A percentile compares a stretch with the other conserved stretches of the same genome.
phyloP scores from a whole-genome alignment of 2,113 vertebrate species.

The Lethenteron camtschaticum region DNA sequence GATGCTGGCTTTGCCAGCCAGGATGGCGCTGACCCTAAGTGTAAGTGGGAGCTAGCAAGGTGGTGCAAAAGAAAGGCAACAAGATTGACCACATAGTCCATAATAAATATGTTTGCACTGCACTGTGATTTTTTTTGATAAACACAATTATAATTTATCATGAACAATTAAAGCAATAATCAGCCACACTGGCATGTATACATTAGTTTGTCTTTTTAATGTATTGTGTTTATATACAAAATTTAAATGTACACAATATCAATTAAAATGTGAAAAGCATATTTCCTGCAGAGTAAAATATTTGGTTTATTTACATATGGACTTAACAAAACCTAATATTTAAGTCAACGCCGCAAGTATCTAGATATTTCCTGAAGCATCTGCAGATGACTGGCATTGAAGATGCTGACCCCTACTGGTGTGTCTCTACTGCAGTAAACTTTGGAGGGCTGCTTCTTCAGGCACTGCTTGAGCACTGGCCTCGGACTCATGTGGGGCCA shows the following conservation, averaged over 20 bases:
- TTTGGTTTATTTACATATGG: not conserved
- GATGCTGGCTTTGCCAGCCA: constrained; percentile 85
- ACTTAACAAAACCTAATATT: not conserved
- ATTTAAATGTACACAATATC: too few relatives aligned
- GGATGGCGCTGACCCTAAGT: constrained; percentile 84
- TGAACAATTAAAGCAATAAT: not conserved
- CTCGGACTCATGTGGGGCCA: constrained; percentile 76
- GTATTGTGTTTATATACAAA: not conserved
- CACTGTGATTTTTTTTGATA: not conserved
- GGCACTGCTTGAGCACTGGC: constrained; percentile 88
- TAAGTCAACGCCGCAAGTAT: not conserved
- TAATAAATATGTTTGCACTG: too few relatives aligned
- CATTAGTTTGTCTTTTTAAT: not conserved
- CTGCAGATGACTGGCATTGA: not conserved
- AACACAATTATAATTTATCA: not conserved
- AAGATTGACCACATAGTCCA: too few relatives aligned
- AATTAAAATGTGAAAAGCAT: too few relatives aligned
- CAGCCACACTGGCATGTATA: constrained; percentile 3
- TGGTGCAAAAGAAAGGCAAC: too few relatives aligned
- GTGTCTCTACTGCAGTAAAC: constrained; percentile 37
- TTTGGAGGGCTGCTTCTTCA: constrained; percentile 80
- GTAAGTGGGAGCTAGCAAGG: constrained; percentile 24
- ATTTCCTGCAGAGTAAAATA: not conserved
- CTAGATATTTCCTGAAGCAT: not conserved
- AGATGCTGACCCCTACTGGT: not conserved